Evolutionary conservation across 2,888 invertebrate genomes (phyloP).

Genomic region (Chesias legatella): DNA sequence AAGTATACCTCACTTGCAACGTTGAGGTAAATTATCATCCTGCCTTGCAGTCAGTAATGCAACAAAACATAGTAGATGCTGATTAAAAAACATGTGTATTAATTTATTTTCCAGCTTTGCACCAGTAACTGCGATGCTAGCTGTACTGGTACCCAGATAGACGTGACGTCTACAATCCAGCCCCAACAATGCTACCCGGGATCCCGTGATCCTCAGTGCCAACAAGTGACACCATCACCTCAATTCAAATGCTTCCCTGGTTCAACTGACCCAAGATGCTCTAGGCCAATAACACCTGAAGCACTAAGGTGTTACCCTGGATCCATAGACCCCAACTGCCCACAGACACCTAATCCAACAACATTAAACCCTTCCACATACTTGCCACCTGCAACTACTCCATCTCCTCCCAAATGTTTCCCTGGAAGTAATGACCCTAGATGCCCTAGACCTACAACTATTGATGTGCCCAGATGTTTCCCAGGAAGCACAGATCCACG

Average conservation of each 20-base stretch:
- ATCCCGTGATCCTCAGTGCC: constrained; percentile 54
- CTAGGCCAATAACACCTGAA: constrained; percentile 38
- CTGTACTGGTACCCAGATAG: constrained; percentile 51
- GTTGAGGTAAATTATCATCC: constrained; percentile 79
- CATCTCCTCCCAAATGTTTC: constrained; percentile 31
- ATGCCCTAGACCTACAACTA: constrained; percentile 32
- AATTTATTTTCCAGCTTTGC: constrained; percentile 56
- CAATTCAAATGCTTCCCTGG: constrained; percentile 40
- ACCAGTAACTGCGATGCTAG: constrained; percentile 61
- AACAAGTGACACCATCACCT: constrained; percentile 39
- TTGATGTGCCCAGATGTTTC: constrained; percentile 27
- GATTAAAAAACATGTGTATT: not conserved
- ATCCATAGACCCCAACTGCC: constrained; percentile 49
- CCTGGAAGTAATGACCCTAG: constrained; percentile 37
- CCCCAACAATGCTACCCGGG: constrained; percentile 56
- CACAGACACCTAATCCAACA: constrained; percentile 27
- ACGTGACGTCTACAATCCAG: constrained; percentile 53
- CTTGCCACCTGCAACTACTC: constrained; percentile 29
- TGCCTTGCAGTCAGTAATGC: too few species aligned
- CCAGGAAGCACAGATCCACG: constrained; percentile 42
- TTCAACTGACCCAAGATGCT: constrained; percentile 38
- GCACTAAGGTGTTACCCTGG: constrained; percentile 47
- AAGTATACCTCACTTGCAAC: constrained; percentile 87
- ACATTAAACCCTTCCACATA: constrained; percentile 30
- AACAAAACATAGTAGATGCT: too few species aligned